Percentiles rank a stretch among this genome's conserved stretches.
phyloP scores from a whole-genome alignment of 2,888 invertebrate species.

The Eurytoma californica region DNA sequence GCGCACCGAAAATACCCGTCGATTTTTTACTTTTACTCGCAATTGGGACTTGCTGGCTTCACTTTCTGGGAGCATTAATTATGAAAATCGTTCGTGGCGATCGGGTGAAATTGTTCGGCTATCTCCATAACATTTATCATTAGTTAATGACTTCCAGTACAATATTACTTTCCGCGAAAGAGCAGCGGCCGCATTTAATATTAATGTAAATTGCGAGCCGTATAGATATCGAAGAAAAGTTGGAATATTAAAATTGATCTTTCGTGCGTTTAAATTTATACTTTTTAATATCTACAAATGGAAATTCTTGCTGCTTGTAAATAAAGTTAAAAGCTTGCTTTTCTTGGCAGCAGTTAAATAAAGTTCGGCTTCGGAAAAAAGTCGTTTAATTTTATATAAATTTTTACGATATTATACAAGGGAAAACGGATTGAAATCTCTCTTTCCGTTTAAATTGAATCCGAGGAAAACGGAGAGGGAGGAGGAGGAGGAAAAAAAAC shows the following conservation, averaged over 20 bases:
- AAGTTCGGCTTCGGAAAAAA: no score
- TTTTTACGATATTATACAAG: conserved; percentile 16
- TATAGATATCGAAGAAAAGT: conserved; percentile 1
- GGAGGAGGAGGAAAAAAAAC: conserved; percentile 6
- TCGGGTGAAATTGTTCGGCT: conserved; percentile 10
- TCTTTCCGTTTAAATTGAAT: conserved; percentile 26
- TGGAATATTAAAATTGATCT: not conserved
- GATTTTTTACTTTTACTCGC: conserved; percentile 20
- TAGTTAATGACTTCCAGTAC: conserved; percentile 44
- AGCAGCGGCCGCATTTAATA: conserved; percentile 36
- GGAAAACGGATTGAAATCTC: conserved; percentile 17
- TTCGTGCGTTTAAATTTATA: not conserved
- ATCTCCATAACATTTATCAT: conserved; percentile 11
- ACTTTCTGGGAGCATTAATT: not conserved
- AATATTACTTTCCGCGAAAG: conserved; percentile 41
- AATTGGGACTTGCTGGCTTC: not conserved
- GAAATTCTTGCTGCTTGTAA: not conserved
- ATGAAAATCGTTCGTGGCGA: not conserved
- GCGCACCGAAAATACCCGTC: conserved; percentile 24
- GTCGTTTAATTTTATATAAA: conserved; percentile 14
- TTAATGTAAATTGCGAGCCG: conserved; percentile 6
- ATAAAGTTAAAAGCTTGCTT: no score
- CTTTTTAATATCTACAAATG: not conserved
- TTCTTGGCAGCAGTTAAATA: no score
- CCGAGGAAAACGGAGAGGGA: not conserved